Evolutionary conservation across 2,888 invertebrate genomes (phyloP), one percentile per base, ranked within the genome.

Genomic region (Mesorhabditis sp.): DNA sequence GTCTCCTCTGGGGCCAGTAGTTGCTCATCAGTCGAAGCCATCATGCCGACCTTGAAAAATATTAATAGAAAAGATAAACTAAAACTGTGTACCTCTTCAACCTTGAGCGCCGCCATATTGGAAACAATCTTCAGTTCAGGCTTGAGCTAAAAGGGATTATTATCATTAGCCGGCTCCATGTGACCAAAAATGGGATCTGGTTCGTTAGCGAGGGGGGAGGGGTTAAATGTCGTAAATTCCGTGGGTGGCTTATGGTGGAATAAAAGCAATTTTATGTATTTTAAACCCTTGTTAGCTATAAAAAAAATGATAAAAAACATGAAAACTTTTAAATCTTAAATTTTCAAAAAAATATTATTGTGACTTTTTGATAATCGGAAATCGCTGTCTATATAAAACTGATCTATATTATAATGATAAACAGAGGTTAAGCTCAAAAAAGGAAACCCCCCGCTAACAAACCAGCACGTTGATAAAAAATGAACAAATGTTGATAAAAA

Each of bases 51-150:
- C 58, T 50, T 50, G 58, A 13, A 13, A 50, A 50, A 50, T 10
- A 13, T 50, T 50, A 50, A 50, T 13, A 50, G 58, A 50, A 50
- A 13, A 13, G 58, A 50, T 50, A 50, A 50, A 50, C 58, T n/a
- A 28, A 28, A 28, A 28, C 28, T 28, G 28, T 28, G 28, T 50
- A 50, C 58, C 87, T 98, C 97, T 87, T 98, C 98, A 90, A 95
- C 92, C 45, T 89, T 90, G 67, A 97, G 91, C 0, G 95, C 93
- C 2, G 96, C 93, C 74, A 93, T 89, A 86, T 98, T 96, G 72
- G 91, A 92, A 4, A 97, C 90, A 72, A 98, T 92, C 87, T 92
- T 93, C 3, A 95, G 89, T 83, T 97, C 96, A 0, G 94, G 92
- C 72, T 91, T 90, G n/a, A 67, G 65, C 71, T 69, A 43, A 69